Evolutionary conservation across 1,140 invertebrate species (phyloP).

Genomic region (Drosophila bocqueti): DNA sequence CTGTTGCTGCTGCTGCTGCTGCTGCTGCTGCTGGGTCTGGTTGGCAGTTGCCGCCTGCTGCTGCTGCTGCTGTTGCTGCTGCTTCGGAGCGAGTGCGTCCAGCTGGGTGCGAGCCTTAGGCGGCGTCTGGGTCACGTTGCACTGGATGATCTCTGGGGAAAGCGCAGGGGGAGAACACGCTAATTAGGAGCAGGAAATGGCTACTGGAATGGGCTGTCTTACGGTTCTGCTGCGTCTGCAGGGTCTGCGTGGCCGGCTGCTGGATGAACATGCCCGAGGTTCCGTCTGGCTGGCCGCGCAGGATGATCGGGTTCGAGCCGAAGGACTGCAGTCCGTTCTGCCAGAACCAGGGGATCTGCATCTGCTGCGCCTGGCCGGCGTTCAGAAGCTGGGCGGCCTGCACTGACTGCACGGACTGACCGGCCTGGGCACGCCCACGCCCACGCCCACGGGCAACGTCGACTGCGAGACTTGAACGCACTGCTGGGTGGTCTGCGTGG

Average conservation of each 20-base stretch:
- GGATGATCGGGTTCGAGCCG: conserved; percentile 93
- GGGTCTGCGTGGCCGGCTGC: conserved; percentile 88
- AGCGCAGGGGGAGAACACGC: neutral
- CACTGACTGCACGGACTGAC: conserved; percentile 7
- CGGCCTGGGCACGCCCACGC: conserved; percentile 85
- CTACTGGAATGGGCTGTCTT: conserved; percentile 57
- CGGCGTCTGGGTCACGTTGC: conserved; percentile 80
- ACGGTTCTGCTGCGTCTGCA: conserved; percentile 84
- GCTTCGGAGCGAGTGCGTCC: conserved; percentile 73
- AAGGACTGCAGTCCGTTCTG: conserved; percentile 89
- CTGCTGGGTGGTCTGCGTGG: conserved; percentile 86
- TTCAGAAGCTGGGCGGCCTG: conserved; percentile 87
- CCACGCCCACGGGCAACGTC: conserved; percentile 85
- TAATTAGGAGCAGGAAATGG: neutral
- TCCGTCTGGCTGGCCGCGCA: conserved; percentile 91
- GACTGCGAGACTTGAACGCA: conserved; percentile 89
- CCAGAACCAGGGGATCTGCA: conserved; percentile 89
- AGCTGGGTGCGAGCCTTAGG: conserved; percentile 72
- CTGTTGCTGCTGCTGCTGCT: conserved; percentile 44
- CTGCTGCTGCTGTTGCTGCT: conserved; percentile 57
- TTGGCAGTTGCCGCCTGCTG: conserved; percentile 26
- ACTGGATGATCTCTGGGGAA: conserved; percentile 79
- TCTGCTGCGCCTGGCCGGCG: conserved; percentile 87
- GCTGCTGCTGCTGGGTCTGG: conserved; percentile 49
- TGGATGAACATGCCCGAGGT: conserved; percentile 92